A percentile compares a stretch with the other conserved stretches of the same genome.
Conservation (phyloP, 2,888 invertebrate species). For the Trichogramma dendrolimi region DNA sequence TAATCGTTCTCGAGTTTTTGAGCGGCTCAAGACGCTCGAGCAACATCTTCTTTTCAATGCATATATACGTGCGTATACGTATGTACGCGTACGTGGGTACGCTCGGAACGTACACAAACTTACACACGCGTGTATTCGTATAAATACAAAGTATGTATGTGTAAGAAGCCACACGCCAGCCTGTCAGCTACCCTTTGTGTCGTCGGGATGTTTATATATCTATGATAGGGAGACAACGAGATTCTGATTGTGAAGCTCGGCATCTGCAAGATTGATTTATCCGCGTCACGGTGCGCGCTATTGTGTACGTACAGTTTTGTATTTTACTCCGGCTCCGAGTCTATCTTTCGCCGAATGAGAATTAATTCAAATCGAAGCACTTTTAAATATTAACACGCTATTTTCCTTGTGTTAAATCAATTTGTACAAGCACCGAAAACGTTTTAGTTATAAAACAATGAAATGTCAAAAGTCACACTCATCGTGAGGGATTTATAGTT, state of each 20-base stretch:
- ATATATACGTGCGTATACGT: background rate
- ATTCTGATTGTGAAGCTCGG: background rate
- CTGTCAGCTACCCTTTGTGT: background rate
- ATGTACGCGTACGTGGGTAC: background rate
- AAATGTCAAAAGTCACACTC: no score
- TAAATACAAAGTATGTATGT: background rate
- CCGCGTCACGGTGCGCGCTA: background rate
- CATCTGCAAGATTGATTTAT: slow-evolving; percentile 27
- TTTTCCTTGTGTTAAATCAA: slow-evolving; percentile 42
- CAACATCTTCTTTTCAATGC: no score
- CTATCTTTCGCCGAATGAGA: background rate
- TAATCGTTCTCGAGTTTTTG: slow-evolving; percentile 42
- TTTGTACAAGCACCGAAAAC: no score
- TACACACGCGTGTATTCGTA: no score
- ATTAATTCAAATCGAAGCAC: slow-evolving; percentile 8
- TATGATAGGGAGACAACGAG: background rate
- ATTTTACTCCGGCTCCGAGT: background rate
- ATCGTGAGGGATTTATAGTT: no score
- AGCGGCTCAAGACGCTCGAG: background rate
- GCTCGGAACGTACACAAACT: no score
- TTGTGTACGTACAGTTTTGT: background rate
- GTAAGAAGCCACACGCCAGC: slow-evolving; percentile 8
- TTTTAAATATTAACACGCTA: slow-evolving; percentile 31
- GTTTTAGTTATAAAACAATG: no score
- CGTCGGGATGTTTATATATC: no score